Evolutionary conservation across 2,888 invertebrate genomes (phyloP), one percentile per base, ranked within the genome.

Genomic region (Platycheirus rosarum): DNA sequence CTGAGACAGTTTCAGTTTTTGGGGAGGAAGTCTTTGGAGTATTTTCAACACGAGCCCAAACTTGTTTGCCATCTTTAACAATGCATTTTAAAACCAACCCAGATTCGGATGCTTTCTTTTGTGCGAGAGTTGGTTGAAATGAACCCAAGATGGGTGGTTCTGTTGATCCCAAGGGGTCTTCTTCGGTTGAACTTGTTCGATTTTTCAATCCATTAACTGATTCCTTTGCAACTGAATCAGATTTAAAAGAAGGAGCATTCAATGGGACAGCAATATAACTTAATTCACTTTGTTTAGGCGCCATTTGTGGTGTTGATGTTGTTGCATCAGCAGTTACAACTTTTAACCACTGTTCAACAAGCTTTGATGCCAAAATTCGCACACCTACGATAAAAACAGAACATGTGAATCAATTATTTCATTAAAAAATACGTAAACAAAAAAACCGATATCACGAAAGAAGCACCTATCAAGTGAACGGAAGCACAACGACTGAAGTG

Each of bases 301-400:
- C 65, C 49, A 63, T 84, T 13, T 65, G 16, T 55, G 42, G 32
- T 29, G 48, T 13, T 35, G 55, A 16, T 18, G 44, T 6, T 55
- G 60, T 18, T 74, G 93, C 92, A 90, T 95, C 94, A 77, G 94
- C 95, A 90, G 97, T 96, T 1, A 97, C 97, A 71, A 97, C 95
- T 89, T 95, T 95, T 86, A 97, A 92, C 97, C 97, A 97, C 88
- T 95, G 95, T 87, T 97, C 96, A 26, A 97, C 97, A 74, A 97
- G 92, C 86, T 95, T 94, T 70, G 94, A 93, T 11, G 97, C 96
- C 86, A 97, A 91, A 71, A 93, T 93, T 88, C 95, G 93, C 70
- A 97, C 95, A 88, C 93, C 96, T 96, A 91, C 86, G 92, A 92
- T 78, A 85, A 85, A 86, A n/a, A n/a, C n/a, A n/a, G n/a, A n/a